Evolutionary conservation across 1,140 invertebrate species (phyloP).

Genomic region (Carcinoscorpius rotundicauda): DNA sequence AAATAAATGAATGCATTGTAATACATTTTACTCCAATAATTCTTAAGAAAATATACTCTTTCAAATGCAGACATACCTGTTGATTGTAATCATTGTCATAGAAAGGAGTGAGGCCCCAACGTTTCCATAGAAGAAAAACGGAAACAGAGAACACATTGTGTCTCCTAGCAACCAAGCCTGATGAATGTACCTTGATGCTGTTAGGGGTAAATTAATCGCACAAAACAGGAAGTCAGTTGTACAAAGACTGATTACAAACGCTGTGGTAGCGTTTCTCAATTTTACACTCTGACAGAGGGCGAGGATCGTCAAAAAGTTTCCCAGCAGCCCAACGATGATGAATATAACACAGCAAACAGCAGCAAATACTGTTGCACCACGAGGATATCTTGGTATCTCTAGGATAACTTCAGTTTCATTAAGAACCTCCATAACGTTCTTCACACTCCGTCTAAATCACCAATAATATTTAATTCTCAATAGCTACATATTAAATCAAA

Average conservation of each 20-base stretch:
- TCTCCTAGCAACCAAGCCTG: slow-evolving; percentile 67
- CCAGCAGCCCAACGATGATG: slow-evolving; percentile 21
- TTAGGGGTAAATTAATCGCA: slow-evolving; percentile 66
- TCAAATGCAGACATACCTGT: slow-evolving; percentile 46
- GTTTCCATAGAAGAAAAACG: slow-evolving; percentile 79
- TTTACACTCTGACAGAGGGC: slow-evolving; percentile 14
- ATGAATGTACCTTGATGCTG: slow-evolving; percentile 51
- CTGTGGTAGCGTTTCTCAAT: slow-evolving; percentile 57
- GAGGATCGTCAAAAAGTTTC: slow-evolving; percentile 22
- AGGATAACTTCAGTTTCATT: too few relatives aligned
- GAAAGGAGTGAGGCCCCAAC: slow-evolving; percentile 71
- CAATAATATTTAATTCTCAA: too few relatives aligned
- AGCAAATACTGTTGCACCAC: slow-evolving; percentile 18
- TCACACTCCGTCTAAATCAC: too few relatives aligned
- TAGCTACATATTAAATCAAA: too few relatives aligned
- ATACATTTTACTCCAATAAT: too few relatives aligned
- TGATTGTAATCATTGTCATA: slow-evolving; percentile 79
- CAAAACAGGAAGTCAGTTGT: slow-evolving; percentile 76
- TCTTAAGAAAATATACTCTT: too few relatives aligned
- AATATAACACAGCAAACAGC: slow-evolving; percentile 19
- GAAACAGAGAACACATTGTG: slow-evolving; percentile 64
- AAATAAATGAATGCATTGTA: too few relatives aligned
- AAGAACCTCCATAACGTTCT: too few relatives aligned
- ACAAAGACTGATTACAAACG: slow-evolving; percentile 72
- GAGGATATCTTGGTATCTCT: slow-evolving; percentile 6